These are phyloP conservation scores for Lytechinus pictus DNA, from an alignment of 35 echinoderm and acorn worm genomes.

Conservation along the genomic window DNA sequence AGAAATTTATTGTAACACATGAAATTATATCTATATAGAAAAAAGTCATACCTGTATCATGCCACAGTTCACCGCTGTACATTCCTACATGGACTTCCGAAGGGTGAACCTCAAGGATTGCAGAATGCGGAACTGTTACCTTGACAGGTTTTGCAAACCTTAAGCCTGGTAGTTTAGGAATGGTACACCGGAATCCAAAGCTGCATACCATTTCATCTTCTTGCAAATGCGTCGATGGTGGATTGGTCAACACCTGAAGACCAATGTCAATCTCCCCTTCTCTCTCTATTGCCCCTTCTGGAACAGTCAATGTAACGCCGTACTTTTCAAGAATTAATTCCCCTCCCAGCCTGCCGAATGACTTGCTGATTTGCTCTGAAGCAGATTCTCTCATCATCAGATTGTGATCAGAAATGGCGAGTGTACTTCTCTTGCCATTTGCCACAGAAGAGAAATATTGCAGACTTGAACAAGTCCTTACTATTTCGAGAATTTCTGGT, in stretches of 20 bases:
- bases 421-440: background rate
- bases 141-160: background rate
- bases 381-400: background rate
- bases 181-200: background rate
- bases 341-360: background rate
- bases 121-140: background rate
- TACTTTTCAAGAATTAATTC: background rate
- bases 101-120: background rate
- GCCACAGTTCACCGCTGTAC: background rate
- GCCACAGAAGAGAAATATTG: background rate
- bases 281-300: background rate
- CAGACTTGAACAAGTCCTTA: background rate
- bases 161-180: background rate
- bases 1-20: too few relatives aligned
- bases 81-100: background rate
- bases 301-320: background rate
- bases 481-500: background rate
- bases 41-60: background rate
- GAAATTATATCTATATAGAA: background rate
- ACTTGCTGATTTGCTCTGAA: background rate
- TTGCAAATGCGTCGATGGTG: background rate
- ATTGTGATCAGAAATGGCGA: background rate
- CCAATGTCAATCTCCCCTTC: background rate
- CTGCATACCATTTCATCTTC: background rate
- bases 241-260: background rate